phyloP scores from a whole-genome alignment of 1,140 invertebrate genomes.

The Propsilocerus akamusi region DNA sequence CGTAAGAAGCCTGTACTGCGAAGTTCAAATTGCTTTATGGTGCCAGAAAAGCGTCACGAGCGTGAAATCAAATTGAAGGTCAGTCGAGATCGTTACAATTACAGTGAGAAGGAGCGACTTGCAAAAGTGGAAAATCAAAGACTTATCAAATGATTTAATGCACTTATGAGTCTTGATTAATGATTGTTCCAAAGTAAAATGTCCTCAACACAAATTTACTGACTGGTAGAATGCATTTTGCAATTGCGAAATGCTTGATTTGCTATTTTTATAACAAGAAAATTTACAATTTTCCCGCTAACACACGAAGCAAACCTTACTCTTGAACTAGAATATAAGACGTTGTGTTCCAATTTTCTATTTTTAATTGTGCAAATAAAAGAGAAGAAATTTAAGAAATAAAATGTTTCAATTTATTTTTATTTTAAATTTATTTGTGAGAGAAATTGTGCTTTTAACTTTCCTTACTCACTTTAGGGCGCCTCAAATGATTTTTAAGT shows the following conservation, averaged over 20 bases:
- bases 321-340: background rate
- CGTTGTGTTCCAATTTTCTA: background rate
- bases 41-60: conserved; percentile 8
- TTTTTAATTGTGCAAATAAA: background rate
- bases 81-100: background rate
- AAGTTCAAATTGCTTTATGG: conserved; percentile 24
- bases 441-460: no score
- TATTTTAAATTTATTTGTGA: background rate
- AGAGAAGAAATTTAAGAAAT: background rate
- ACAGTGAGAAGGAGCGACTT: background rate
- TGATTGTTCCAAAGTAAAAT: no score
- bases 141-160: no score
- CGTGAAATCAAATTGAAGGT: background rate
- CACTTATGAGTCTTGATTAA: no score
- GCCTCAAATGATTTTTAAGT: no score
- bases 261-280: no score
- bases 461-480: no score
- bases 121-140: background rate
- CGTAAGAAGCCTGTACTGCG: conserved; percentile 17
- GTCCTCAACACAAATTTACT: no score
- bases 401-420: background rate
- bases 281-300: no score
- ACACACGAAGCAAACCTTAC: no score
- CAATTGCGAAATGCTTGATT: no score
- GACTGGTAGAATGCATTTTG: no score